These are phyloP conservation scores for Donacobius atricapilla DNA, from an alignment of 2,113 vertebrate species.

Conservation along the genomic window DNA sequence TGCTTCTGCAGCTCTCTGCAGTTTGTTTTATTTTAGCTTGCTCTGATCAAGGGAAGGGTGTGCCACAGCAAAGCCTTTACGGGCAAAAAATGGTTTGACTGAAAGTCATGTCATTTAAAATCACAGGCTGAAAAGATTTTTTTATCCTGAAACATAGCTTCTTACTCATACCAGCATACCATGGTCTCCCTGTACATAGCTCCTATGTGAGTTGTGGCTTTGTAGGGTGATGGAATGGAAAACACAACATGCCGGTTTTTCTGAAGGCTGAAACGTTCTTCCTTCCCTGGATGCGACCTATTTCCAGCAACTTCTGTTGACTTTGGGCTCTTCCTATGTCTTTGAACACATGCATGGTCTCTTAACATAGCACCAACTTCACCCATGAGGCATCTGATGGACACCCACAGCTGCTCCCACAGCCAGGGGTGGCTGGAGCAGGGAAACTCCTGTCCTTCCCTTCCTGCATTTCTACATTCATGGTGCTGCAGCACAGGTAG, in stretches of 20 bases:
- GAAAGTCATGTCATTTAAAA: not conserved
- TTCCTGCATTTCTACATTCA: not conserved
- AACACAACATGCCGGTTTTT: not conserved
- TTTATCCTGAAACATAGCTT: not conserved
- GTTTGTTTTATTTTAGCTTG: not conserved
- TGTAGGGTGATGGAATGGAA: fast-evolving
- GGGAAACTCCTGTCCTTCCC: not conserved
- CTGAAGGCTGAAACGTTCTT: not conserved
- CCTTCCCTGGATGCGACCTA: not conserved
- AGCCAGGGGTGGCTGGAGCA: not conserved
- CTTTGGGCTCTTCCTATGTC: not conserved
- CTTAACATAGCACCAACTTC: not conserved
- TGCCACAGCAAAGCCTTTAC: not conserved
- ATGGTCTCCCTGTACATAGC: not conserved
- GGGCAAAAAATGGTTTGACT: not conserved
- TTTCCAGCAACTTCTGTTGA: not conserved
- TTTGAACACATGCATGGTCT: not conserved
- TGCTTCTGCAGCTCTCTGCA: not conserved
- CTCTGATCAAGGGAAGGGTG: not conserved
- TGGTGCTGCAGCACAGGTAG: not conserved
- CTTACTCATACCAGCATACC: not conserved
- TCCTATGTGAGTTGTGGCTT: not conserved
- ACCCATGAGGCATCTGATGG: not conserved
- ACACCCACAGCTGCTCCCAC: not conserved
- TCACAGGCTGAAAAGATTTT: not conserved